phyloP scores from a whole-genome alignment of 2,113 vertebrate species.

The Haemorhous mexicanus region DNA sequence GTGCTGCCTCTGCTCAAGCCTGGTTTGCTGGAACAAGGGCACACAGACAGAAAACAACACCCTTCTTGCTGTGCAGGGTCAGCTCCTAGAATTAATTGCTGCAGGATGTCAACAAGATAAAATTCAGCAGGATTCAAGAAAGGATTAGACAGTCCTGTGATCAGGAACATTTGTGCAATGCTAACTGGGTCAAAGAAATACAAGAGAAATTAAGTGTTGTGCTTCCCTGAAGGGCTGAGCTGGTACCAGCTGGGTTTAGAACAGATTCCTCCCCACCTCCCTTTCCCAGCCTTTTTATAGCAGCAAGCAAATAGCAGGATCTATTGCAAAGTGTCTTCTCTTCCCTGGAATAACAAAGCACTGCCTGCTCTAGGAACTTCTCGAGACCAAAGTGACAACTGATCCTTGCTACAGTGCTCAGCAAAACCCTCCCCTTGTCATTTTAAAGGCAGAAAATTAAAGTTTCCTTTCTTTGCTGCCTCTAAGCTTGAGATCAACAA shows the following conservation, averaged over 20 bases:
- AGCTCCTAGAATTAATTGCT: constrained; percentile 9
- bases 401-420: accelerated
- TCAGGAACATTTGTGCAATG: constrained; percentile 13
- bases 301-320: not conserved
- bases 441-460: not conserved
- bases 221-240: constrained; percentile 37
- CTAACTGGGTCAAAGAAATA: constrained; percentile 61
- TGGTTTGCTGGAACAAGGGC: not conserved
- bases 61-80: not conserved
- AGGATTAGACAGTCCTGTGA: constrained; percentile 50
- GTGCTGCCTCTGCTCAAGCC: not conserved
- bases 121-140: constrained; percentile 1
- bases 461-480: not conserved
- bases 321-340: not conserved
- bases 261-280: not conserved
- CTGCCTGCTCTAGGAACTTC: not conserved
- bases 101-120: constrained; percentile 36
- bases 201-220: not conserved
- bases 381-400: not conserved
- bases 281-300: constrained; percentile 1
- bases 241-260: constrained; percentile 27
- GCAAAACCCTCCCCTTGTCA: not conserved
- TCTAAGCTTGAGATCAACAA: not conserved
- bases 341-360: not conserved
- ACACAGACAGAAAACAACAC: not conserved